Conservation (phyloP, 2,797 vertebrate species). For the Amniataba percoides region DNA sequence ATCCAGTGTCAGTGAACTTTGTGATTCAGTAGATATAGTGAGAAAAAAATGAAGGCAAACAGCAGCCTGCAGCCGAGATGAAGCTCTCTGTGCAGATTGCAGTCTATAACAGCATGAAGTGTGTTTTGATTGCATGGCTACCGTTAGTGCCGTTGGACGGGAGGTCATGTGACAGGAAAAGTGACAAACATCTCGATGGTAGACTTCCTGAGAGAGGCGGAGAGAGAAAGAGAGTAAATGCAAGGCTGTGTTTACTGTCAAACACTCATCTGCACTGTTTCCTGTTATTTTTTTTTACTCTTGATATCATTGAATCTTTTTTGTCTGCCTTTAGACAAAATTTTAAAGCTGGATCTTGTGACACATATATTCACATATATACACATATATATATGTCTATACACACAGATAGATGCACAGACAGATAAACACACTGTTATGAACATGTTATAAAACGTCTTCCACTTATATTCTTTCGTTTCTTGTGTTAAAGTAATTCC, state of each 20-base stretch:
- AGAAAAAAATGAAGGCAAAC: not conserved
- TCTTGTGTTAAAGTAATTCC: not conserved
- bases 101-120: slow-evolving; percentile 1
- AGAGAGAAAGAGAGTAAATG: not conserved
- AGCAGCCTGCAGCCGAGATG: not conserved
- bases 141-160: not conserved
- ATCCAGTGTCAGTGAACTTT: too few species aligned
- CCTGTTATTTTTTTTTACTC: not conserved
- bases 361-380: too few species aligned
- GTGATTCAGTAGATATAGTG: too few species aligned
- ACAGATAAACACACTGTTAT: too few species aligned
- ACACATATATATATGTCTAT: too few species aligned
- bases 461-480: not conserved
- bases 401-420: too few species aligned
- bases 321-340: not conserved
- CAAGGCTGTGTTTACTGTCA: slow-evolving; percentile 4
- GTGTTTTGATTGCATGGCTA: slow-evolving; percentile 25
- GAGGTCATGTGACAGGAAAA: slow-evolving; percentile 61
- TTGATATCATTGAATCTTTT: not conserved
- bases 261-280: not conserved
- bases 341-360: not conserved
- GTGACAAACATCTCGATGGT: slow-evolving; percentile 38
- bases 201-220: slow-evolving; percentile 54
- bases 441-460: not conserved
- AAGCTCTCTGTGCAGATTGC: slow-evolving; percentile 11